phyloP scores from a whole-genome alignment of 37 sponge, comb jelly and placozoan species.

The Halisarca cf. caerulea region DNA sequence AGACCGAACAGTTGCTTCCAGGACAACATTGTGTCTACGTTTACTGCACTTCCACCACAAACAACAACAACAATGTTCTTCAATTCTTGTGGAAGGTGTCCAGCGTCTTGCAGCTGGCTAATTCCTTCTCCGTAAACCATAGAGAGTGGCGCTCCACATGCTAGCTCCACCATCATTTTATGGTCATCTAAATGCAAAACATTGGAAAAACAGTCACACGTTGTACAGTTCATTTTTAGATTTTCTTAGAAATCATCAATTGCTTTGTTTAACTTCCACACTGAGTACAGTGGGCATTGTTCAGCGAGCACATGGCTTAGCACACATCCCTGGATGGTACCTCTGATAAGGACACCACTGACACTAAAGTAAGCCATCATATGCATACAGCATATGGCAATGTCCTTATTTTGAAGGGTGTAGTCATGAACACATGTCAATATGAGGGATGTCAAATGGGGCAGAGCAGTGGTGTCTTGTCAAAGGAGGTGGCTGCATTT shows the following conservation, averaged over 20 bases:
- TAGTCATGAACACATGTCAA: too few species aligned
- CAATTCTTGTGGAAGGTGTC: conserved; percentile 42
- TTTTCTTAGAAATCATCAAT: too few species aligned
- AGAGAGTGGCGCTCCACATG: conserved; percentile 94
- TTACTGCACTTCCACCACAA: conserved; percentile 92
- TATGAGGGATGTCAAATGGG: too few species aligned
- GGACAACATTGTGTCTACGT: conserved; percentile 56
- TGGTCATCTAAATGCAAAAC: conserved; percentile 81
- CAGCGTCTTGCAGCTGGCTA: conserved; percentile 45
- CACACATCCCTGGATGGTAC: background rate
- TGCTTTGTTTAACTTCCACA: background rate
- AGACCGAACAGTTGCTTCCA: conserved; percentile 72
- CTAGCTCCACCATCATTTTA: conserved; percentile 79
- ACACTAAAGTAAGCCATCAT: too few species aligned
- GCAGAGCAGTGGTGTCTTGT: too few species aligned
- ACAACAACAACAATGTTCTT: conserved; percentile 76
- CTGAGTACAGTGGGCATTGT: background rate
- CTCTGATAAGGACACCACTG: too few species aligned
- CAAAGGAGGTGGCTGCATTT: too few species aligned
- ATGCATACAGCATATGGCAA: too few species aligned
- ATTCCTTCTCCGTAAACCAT: conserved; percentile 61
- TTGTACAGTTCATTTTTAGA: too few species aligned
- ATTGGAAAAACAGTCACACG: too few species aligned
- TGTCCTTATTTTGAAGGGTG: too few species aligned
- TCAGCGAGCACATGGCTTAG: background rate